Percentiles rank a stretch among this genome's conserved stretches.
phyloP scores from a whole-genome alignment of 2,113 vertebrate species.

The Cochlearius cochlearius region DNA sequence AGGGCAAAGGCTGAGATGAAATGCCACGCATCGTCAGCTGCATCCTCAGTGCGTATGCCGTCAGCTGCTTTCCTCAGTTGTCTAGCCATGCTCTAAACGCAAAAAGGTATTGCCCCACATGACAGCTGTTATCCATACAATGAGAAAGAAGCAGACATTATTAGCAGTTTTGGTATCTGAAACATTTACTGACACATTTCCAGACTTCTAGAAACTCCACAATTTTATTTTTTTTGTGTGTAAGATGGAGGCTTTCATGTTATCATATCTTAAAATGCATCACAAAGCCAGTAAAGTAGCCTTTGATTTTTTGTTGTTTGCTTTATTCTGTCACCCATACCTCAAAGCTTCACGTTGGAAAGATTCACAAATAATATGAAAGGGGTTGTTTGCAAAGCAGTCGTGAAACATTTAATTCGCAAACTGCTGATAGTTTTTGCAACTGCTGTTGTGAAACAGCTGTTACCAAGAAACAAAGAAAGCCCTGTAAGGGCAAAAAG shows the following conservation, averaged over 20 bases:
- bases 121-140: not conserved
- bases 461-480: not conserved
- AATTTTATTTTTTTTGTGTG: not conserved
- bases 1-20: not conserved
- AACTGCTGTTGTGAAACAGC: not conserved
- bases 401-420: not conserved
- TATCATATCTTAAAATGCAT: not conserved
- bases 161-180: not conserved
- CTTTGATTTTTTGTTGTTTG: not conserved
- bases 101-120: not conserved
- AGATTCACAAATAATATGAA: not conserved
- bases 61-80: not conserved
- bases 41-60: not conserved
- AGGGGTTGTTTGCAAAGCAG: not conserved
- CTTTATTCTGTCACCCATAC: not conserved
- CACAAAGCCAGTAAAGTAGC: not conserved
- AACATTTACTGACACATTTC: not conserved
- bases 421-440: not conserved
- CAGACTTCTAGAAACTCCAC: not conserved
- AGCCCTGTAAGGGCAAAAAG: not conserved
- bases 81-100: not conserved
- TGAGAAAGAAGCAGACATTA: not conserved
- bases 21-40: not conserved
- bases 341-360: not conserved
- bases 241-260: not conserved